Percentiles rank a stretch among this genome's conserved stretches.
phyloP scores from a whole-genome alignment of 1,140 invertebrate species.

The Trichomalopsis sarcophagae region DNA sequence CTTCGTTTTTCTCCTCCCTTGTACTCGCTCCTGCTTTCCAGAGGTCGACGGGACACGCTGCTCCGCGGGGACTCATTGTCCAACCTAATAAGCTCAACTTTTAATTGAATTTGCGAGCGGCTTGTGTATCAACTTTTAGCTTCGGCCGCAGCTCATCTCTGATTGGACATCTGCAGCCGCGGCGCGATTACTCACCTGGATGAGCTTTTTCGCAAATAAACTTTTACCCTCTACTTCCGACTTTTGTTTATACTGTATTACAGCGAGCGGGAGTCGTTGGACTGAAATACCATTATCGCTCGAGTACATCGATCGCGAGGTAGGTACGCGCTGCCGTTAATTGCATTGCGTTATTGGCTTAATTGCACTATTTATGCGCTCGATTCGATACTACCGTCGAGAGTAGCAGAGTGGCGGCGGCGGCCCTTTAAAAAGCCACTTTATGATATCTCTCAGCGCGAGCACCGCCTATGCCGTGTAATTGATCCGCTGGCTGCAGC shows the following conservation, averaged over 20 bases:
- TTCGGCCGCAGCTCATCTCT: slow-evolving; percentile 61
- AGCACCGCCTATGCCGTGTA: slow-evolving; percentile 42
- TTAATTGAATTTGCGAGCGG: slow-evolving; percentile 74
- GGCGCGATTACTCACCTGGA: slow-evolving; percentile 63
- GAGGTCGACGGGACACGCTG: not conserved
- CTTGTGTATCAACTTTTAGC: slow-evolving; percentile 70
- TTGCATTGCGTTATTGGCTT: slow-evolving; percentile 65
- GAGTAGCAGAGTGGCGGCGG: slow-evolving; percentile 22
- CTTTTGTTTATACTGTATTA: not conserved
- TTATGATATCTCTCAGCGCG: slow-evolving; percentile 19
- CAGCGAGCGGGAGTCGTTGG: too few species aligned
- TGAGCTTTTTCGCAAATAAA: slow-evolving; percentile 51
- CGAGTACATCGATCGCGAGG: slow-evolving; percentile 33
- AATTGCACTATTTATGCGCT: slow-evolving; percentile 66
- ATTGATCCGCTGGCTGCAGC: slow-evolving; percentile 52
- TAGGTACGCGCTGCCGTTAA: slow-evolving; percentile 54
- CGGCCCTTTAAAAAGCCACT: slow-evolving; percentile 55
- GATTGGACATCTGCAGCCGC: slow-evolving; percentile 56
- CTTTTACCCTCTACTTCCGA: slow-evolving; percentile 11
- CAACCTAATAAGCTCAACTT: slow-evolving; percentile 74
- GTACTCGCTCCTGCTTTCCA: not conserved
- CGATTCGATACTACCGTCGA: slow-evolving; percentile 49
- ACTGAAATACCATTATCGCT: too few species aligned
- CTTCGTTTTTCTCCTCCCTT: slow-evolving; percentile 33
- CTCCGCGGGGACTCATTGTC: slow-evolving; percentile 70